These are phyloP conservation scores for Saguinus imperator DNA, from an alignment of 2,113 vertebrate genomes.

Conservation along the genomic window DNA sequence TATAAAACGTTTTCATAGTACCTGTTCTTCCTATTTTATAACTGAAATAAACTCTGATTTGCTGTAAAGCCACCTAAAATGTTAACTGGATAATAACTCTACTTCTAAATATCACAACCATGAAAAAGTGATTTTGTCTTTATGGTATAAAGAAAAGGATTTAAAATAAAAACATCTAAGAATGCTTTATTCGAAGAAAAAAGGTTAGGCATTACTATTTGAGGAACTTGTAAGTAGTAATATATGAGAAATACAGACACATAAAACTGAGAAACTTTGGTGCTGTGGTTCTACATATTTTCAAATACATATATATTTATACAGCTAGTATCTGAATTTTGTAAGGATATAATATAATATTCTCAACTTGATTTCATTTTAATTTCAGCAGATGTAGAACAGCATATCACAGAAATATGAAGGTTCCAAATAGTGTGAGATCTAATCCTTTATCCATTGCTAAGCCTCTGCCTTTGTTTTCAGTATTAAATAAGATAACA, in stretches of 20 bases:
- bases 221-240: background rate
- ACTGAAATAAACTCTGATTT: slow-evolving; percentile 74
- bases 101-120: slow-evolving; percentile 6
- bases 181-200: background rate
- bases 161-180: slow-evolving; percentile 1
- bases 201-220: background rate
- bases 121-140: background rate
- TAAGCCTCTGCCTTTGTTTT: background rate
- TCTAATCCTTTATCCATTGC: background rate
- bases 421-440: background rate
- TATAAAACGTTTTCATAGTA: slow-evolving; percentile 75
- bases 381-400: background rate
- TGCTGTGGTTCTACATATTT: background rate
- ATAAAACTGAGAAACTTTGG: background rate
- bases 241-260: background rate
- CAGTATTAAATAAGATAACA: background rate
- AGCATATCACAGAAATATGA: background rate
- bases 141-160: background rate
- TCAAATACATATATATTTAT: background rate
- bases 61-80: slow-evolving; percentile 62
- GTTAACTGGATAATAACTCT: slow-evolving; percentile 46
- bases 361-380: background rate
- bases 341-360: background rate
- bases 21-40: slow-evolving; percentile 76
- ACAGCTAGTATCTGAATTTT: background rate